Evolutionary conservation across 2,797 vertebrate species (phyloP), one percentile per base, ranked within the genome.

Genomic region (Acridotheres tristis): DNA sequence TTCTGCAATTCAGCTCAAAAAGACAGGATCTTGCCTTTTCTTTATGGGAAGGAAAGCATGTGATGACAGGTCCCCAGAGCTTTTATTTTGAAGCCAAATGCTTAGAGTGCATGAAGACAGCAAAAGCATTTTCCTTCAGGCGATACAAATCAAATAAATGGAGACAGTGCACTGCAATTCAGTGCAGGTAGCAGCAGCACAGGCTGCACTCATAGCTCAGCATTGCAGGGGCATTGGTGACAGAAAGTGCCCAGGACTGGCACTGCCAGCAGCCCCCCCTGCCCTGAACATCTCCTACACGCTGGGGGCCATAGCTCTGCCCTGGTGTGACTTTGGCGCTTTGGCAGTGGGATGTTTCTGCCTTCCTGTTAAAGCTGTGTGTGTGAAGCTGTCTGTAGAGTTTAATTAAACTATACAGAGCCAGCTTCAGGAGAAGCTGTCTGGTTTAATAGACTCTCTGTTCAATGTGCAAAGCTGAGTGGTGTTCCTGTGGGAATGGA

Each of bases 21-120:
- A 92, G 54, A 20, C 69, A 80, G 82, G 82, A 71, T 91, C 72
- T 95, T 85, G 47, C 75, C 73, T 84, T 89, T 83, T 69, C 72
- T 94, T 92, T 92, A 62, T 53, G 68, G 65, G 85, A 88, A 92
- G 69, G 73, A 63, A 94, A 72, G 68, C 75, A 26, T 84, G 85
- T 88, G 87, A 88, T 93, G 87, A 66, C 66, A 81, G 34, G 81
- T 93, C 94, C 69, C 90, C 43, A 55, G 95, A 91, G 95, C 93
- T 96, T 94, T 94, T 93, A 85, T 97, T 96, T 86, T 96, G 94
- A 95, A 96, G 93, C 81, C 87, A 92, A 94, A 94, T 93, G 82
- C 91, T 96, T 92, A 59, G 87, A 96, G 85, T 88, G 87, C 92
- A 92, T 42, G 87, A 92, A 95, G 89, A 89, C 90, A 87, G 89